phyloP scores from a whole-genome alignment of 2,113 vertebrate species.

The Fregetta grallaria region DNA sequence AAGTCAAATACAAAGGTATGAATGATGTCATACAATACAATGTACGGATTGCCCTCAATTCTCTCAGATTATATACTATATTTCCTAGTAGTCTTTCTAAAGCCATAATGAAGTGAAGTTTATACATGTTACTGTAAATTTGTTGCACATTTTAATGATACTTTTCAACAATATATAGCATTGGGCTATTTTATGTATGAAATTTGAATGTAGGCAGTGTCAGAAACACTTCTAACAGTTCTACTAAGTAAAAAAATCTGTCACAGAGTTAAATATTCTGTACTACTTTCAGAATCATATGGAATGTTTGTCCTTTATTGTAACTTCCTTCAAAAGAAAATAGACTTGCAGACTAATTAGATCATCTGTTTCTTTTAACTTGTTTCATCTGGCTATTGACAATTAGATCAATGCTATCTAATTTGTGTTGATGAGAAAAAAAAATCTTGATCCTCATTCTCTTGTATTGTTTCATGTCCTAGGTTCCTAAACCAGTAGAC shows the following conservation, averaged over 20 bases:
- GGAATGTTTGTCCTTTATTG: background rate
- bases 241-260: background rate
- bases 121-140: background rate
- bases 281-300: background rate
- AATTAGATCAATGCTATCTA: background rate
- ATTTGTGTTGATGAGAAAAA: background rate
- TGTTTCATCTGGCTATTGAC: background rate
- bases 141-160: background rate
- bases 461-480: constrained; percentile 42
- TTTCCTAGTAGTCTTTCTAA: background rate
- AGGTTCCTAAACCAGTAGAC: constrained; percentile 95
- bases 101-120: background rate
- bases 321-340: background rate
- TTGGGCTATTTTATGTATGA: background rate
- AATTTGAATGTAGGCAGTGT: background rate
- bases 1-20: background rate
- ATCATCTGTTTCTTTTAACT: background rate
- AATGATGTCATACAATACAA: background rate
- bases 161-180: background rate
- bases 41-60: background rate
- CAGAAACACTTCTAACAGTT: background rate
- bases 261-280: background rate
- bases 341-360: background rate
- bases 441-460: constrained; percentile 47
- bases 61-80: background rate